Conservation (phyloP, 2,888 invertebrate species). For the Dimorphilus gyrociliatus region DNA sequence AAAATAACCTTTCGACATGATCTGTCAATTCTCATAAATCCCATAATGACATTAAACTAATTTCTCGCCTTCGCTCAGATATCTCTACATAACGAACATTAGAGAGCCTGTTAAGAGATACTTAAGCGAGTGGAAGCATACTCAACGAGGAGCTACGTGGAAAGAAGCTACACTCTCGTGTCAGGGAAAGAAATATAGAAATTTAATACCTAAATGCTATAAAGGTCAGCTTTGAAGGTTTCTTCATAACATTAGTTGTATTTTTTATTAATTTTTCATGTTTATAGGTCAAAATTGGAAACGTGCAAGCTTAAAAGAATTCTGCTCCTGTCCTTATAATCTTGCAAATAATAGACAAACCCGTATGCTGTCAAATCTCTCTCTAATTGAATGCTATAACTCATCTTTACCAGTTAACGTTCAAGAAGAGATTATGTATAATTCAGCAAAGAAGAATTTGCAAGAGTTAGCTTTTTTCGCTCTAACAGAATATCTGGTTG, state of each 20-base stretch:
- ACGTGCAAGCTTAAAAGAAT: constrained; percentile 73
- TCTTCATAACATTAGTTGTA: not conserved
- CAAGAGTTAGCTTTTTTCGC: constrained; percentile 85
- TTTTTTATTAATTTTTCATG: not conserved
- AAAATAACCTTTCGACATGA: too few species aligned
- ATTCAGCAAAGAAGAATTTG: constrained; percentile 85
- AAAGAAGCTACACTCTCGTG: constrained; percentile 54
- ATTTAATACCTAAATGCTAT: too few species aligned
- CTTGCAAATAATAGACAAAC: constrained; percentile 90
- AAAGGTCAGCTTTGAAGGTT: too few species aligned
- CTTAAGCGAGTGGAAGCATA: constrained; percentile 89
- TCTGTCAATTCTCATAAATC: too few species aligned
- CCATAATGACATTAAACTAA: too few species aligned
- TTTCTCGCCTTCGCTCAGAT: too few species aligned
- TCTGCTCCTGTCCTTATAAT: constrained; percentile 77
- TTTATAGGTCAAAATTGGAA: constrained; percentile 35
- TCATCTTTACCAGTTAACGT: too few species aligned
- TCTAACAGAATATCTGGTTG: constrained; percentile 76
- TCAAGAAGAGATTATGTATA: too few species aligned
- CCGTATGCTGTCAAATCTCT: constrained; percentile 88
- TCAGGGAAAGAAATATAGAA: constrained; percentile 53
- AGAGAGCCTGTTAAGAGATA: constrained; percentile 83
- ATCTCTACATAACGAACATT: constrained; percentile 87
- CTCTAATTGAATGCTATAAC: constrained; percentile 87
- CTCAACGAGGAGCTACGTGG: constrained; percentile 91